A percentile compares a stretch with the other conserved stretches of the same genome.
These are phyloP conservation scores for Calonectris borealis DNA, from an alignment of 2,113 vertebrate genomes.

Conservation along the genomic window DNA sequence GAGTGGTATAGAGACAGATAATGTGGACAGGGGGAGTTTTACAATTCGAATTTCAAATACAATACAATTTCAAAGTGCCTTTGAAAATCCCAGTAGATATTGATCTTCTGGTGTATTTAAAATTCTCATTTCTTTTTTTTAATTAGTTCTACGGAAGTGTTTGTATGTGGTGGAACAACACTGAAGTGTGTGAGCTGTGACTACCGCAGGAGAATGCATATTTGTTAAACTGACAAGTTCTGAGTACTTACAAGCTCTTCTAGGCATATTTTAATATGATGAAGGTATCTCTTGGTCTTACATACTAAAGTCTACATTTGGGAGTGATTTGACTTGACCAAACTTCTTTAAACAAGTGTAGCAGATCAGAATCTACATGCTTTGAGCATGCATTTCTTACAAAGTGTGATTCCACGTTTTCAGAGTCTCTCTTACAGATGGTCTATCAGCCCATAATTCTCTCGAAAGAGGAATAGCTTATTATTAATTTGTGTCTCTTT, in stretches of 20 bases:
- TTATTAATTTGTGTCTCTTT: neutral
- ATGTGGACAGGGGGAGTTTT: neutral
- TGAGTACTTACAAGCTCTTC: neutral
- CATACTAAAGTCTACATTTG: neutral
- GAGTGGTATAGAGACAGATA: neutral
- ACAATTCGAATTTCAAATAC: neutral
- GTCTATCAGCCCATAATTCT: neutral
- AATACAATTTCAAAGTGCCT: neutral
- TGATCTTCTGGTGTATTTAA: neutral
- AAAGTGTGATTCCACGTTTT: neutral
- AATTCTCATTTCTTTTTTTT: neutral
- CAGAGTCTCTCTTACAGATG: neutral
- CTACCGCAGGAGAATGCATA: neutral
- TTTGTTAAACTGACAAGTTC: neutral
- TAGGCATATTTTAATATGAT: neutral
- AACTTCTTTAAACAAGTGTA: neutral
- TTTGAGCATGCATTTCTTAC: neutral
- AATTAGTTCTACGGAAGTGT: neutral
- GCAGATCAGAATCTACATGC: neutral
- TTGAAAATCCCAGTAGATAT: neutral
- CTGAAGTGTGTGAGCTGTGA: neutral
- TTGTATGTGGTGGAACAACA: neutral
- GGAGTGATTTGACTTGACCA: neutral
- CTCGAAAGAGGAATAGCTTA: neutral
- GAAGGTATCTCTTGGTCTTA: neutral